Conservation (phyloP, 2,888 invertebrate genomes). For the Cryptophagus acutangulus region DNA sequence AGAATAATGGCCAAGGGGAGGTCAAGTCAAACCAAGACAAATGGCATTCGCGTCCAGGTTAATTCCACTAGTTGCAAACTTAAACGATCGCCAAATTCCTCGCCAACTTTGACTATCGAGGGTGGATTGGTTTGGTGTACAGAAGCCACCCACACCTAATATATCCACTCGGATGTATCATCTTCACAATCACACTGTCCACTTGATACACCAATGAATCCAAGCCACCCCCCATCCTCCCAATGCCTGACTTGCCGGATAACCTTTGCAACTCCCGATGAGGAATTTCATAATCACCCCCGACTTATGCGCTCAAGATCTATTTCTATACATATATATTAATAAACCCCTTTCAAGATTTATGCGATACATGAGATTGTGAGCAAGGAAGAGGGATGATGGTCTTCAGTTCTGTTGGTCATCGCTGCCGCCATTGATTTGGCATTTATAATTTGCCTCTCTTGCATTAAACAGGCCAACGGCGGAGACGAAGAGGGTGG, state of each 20-base stretch:
- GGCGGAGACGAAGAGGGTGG: no score
- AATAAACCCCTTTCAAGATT: constrained; percentile 20
- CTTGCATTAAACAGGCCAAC: no score
- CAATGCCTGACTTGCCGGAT: constrained; percentile 22
- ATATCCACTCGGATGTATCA: not conserved
- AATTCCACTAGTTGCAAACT: constrained; percentile 46
- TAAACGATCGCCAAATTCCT: constrained; percentile 45
- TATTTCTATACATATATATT: constrained; percentile 24
- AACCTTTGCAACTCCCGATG: constrained; percentile 30
- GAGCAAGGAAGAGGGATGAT: constrained; percentile 8
- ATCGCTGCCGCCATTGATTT: no score
- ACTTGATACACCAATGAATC: constrained; percentile 31
- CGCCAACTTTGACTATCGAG: constrained; percentile 6
- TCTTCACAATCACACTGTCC: constrained; percentile 23
- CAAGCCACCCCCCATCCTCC: constrained; percentile 8
- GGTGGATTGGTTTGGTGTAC: not conserved
- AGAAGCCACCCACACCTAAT: not conserved
- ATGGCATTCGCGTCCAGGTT: constrained; percentile 48
- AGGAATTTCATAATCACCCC: constrained; percentile 37
- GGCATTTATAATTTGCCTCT: no score
- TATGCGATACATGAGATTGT: constrained; percentile 25
- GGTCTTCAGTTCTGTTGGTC: constrained; percentile 3
- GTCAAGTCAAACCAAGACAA: constrained; percentile 49
- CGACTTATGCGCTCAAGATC: constrained; percentile 22
- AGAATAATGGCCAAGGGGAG: constrained; percentile 43